These are phyloP conservation scores for Drosophila kanapiae DNA, from an alignment of 1,140 invertebrate genomes.

Conservation along the genomic window DNA sequence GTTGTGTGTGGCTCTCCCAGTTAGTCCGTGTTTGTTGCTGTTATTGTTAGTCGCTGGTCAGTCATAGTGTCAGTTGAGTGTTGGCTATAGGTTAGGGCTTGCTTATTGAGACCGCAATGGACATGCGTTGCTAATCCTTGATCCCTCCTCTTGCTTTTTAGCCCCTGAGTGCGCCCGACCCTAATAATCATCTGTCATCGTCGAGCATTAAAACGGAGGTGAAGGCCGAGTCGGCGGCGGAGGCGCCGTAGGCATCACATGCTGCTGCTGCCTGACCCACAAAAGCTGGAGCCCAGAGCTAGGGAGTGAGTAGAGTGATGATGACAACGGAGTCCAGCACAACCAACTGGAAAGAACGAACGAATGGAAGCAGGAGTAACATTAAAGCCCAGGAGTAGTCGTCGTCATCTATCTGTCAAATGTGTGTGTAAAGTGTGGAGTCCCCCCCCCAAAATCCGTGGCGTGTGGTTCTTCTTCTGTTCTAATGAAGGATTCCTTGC, in stretches of 20 bases:
- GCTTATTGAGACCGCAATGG: conserved; percentile 2
- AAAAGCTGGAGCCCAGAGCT: conserved; percentile 29
- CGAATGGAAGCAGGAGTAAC: conserved; percentile 4
- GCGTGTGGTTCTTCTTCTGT: conserved; percentile 49
- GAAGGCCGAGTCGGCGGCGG: conserved; percentile 84
- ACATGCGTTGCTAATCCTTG: conserved; percentile 47
- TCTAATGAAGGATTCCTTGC: conserved; percentile 53
- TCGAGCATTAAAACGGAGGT: conserved; percentile 75
- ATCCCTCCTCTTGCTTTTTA: conserved; percentile 65
- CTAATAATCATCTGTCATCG: conserved; percentile 84
- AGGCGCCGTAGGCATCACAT: conserved; percentile 72
- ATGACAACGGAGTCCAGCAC: conserved; percentile 55
- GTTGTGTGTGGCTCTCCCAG: conserved; percentile 40
- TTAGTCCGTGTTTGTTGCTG: conserved; percentile 59
- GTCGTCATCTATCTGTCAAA: conserved; percentile 39
- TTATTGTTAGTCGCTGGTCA: conserved; percentile 33
- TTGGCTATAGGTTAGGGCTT: conserved; percentile 69
- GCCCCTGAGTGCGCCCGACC: conserved; percentile 85
- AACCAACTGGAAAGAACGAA: conserved; percentile 11
- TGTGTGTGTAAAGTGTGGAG: conserved; percentile 34
- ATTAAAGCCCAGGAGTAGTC: conserved; percentile 26
- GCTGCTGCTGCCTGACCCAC: conserved; percentile 40
- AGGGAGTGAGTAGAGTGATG: conserved; percentile 27
- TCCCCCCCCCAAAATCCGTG: conserved; percentile 12
- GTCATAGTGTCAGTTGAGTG: conserved; percentile 46